Percentiles rank a stretch among this genome's conserved stretches.
Conservation (phyloP, 2,797 vertebrate genomes). For the Sebastes elongatus region DNA sequence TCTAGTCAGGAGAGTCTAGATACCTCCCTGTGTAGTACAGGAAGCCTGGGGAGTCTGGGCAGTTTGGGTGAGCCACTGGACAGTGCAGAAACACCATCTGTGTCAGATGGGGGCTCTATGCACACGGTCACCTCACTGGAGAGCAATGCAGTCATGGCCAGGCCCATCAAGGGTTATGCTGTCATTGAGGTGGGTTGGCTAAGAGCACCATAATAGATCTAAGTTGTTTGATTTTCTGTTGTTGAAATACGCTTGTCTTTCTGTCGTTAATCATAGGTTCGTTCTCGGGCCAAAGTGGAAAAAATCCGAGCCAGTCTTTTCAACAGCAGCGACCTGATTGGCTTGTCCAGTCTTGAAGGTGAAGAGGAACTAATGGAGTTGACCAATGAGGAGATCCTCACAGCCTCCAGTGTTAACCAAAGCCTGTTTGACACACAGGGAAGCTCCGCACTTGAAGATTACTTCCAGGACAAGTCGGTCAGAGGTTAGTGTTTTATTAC, state of each 20-base stretch:
- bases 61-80: slow-evolving; percentile 93
- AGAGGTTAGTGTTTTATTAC: slow-evolving; percentile 83
- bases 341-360: slow-evolving; percentile 94
- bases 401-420: slow-evolving; percentile 97
- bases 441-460: slow-evolving; percentile 95
- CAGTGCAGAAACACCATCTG: slow-evolving; percentile 85
- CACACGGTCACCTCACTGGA: slow-evolving; percentile 91
- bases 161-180: slow-evolving; percentile 97
- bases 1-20: slow-evolving; percentile 98
- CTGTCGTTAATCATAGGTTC: slow-evolving; percentile 81
- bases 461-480: slow-evolving; percentile 94
- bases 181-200: slow-evolving; percentile 91
- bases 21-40: slow-evolving; percentile 94
- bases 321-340: slow-evolving; percentile 97
- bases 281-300: slow-evolving; percentile 96
- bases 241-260: not conserved
- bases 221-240: not conserved
- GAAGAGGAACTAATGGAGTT: slow-evolving; percentile 98
- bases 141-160: slow-evolving; percentile 81
- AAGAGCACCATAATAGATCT: not conserved
- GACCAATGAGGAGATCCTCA: slow-evolving; percentile 97
- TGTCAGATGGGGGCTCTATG: slow-evolving; percentile 90
- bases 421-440: slow-evolving; percentile 98
- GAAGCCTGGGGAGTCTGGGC: slow-evolving; percentile 93
- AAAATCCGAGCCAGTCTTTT: slow-evolving; percentile 98